Conservation (phyloP, 2,113 vertebrate genomes). For the Megaceryle maxima region DNA sequence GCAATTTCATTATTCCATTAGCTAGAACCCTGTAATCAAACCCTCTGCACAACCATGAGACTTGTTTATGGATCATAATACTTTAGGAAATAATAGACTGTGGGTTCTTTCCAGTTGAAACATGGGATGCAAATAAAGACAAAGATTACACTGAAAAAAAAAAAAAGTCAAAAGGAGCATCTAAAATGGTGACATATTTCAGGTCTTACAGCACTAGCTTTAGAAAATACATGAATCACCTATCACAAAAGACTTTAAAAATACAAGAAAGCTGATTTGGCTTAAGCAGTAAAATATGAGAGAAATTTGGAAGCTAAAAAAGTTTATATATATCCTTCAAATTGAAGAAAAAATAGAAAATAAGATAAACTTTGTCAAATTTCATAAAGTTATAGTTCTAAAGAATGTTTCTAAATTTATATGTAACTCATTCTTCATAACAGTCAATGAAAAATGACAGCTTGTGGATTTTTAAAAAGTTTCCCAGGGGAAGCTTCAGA, state of each 20-base stretch:
- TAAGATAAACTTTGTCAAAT: not conserved
- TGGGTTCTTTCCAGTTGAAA: not conserved
- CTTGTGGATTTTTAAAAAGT: not conserved
- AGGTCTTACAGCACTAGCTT: not conserved
- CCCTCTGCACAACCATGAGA: slow-evolving; percentile 18
- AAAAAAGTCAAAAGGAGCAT: not conserved
- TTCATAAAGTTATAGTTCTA: not conserved
- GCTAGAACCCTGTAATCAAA: slow-evolving; percentile 58
- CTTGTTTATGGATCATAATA: slow-evolving; percentile 36
- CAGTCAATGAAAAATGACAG: not conserved
- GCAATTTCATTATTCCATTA: slow-evolving; percentile 61
- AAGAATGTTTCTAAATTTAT: slow-evolving; percentile 3
- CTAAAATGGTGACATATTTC: not conserved
- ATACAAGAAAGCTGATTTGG: not conserved
- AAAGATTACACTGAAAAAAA: not conserved
- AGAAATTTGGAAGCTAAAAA: not conserved
- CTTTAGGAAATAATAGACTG: slow-evolving; percentile 12
- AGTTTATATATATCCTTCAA: not conserved
- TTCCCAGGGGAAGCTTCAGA: not conserved
- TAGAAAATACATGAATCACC: not conserved
- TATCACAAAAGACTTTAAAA: not conserved
- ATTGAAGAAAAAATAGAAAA: not conserved
- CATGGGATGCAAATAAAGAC: not conserved
- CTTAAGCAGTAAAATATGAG: not conserved
- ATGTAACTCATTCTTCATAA: not conserved